Evolutionary conservation across 2,888 invertebrate species (phyloP), one percentile per base, ranked within the genome.

Genomic region (Callyntrura guangdongensis): DNA sequence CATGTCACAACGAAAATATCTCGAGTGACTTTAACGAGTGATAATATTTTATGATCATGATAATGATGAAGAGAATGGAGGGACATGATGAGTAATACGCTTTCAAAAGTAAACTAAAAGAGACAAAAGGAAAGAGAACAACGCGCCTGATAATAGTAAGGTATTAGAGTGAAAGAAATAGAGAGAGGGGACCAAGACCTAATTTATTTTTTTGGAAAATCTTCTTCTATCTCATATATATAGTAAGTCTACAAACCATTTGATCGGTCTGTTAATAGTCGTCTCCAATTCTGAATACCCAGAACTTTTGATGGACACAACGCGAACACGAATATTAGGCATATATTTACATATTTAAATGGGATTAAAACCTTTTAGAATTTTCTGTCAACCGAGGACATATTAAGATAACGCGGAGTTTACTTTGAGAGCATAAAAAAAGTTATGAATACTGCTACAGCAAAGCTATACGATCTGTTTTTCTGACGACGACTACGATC

Each of bases 31-130:
- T 36, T 17, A 17, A 72, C 47, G 12, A 69, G n/a, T 17, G 47
- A 72, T 72, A 72, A 72, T 47, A 45, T 72, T 72, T 72, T 72
- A 72, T 72, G 72, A 47, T 20, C 47, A 20, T 72, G 17, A 72
- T 72, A 47, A 47, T 17, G 72, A 47, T 72, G 17, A 47, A 45
- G 72, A 47, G 72, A 72, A n/a, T 72, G 47, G 47, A 72, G 36
- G 14, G 72, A 72, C 47, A 47, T 72, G 72, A 47, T 72, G 47
- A 72, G 72, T 72, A 72, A 72, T 72, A 47, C 14, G 47, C 72
- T 72, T 72, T 47, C 20, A 36, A 45, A 69, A 69, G 5, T 72
- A 47, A 17, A 72, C 0, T 72, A 47, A 17, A 72, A 8, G 72
- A 47, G 20, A 47, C 45, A 72, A n/a, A 14, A 36, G 36, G 36